phyloP scores from a whole-genome alignment of 1,140 invertebrate species.

The Caerostris darwini region DNA sequence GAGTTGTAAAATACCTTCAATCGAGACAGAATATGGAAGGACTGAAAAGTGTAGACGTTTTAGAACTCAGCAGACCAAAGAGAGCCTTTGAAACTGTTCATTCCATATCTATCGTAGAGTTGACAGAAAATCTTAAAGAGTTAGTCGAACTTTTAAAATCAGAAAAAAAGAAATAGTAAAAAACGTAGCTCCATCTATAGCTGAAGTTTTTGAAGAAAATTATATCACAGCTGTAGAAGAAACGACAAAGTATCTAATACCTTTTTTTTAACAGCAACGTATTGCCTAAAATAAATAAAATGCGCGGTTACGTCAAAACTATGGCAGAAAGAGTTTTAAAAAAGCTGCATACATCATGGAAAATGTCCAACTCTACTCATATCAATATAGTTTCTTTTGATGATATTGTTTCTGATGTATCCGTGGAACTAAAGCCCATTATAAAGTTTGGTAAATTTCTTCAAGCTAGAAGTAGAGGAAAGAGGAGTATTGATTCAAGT shows the following conservation, averaged over 20 bases:
- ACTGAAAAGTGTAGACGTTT: no score
- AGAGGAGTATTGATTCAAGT: background rate
- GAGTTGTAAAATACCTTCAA: no score
- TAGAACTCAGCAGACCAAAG: no score
- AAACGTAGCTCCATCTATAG: slow-evolving; percentile 6
- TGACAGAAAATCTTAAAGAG: background rate
- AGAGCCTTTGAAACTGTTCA: background rate
- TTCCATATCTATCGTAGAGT: background rate
- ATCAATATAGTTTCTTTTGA: slow-evolving; percentile 28
- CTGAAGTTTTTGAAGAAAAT: background rate
- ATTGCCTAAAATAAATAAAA: background rate
- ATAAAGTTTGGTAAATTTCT: slow-evolving; percentile 23
- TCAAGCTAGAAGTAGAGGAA: background rate
- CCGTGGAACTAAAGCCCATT: slow-evolving; percentile 5
- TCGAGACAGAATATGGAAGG: no score
- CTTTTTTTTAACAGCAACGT: background rate
- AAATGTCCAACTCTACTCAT: slow-evolving; percentile 60
- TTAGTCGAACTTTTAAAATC: background rate
- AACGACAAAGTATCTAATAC: background rate
- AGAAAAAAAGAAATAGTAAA: background rate
- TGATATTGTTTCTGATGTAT: background rate
- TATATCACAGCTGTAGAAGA: background rate
- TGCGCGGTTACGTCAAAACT: background rate
- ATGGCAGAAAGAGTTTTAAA: background rate
- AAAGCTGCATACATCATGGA: slow-evolving; percentile 28